These are phyloP conservation scores for Eugnorisma glareosa DNA, from an alignment of 2,888 invertebrate genomes.

Conservation along the genomic window DNA sequence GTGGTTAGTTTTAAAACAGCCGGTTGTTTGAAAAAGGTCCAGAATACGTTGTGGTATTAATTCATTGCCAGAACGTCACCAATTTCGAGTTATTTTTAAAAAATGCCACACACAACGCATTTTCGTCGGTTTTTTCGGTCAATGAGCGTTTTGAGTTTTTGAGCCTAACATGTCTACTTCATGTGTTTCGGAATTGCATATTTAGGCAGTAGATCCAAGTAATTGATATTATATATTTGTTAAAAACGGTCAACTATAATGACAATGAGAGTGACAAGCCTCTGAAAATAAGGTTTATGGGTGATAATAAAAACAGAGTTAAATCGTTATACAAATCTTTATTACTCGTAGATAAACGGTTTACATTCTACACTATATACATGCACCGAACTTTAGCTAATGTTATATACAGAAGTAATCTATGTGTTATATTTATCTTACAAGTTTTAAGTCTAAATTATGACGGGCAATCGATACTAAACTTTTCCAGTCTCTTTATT, in stretches of 20 bases:
- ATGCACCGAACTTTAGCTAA: slow-evolving; percentile 71
- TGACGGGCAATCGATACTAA: slow-evolving; percentile 3
- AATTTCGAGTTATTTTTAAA: too few species aligned
- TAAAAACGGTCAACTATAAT: background rate
- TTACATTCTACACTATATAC: slow-evolving; percentile 77
- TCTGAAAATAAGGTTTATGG: background rate
- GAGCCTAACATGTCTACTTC: background rate
- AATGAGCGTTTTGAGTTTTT: too few species aligned
- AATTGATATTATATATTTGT: background rate
- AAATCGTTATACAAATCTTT: slow-evolving; percentile 78
- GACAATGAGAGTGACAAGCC: background rate
- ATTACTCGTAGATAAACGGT: slow-evolving; percentile 75
- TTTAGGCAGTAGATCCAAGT: background rate
- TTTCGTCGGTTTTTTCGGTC: too few species aligned
- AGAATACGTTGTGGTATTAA: too few species aligned
- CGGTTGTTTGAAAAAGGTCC: too few species aligned
- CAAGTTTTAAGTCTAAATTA: slow-evolving; percentile 43
- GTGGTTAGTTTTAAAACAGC: too few species aligned
- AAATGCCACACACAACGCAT: too few species aligned
- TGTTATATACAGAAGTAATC: slow-evolving; percentile 67
- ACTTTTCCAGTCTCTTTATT: background rate
- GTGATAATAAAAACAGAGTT: slow-evolving; percentile 22
- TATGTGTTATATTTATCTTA: slow-evolving; percentile 51
- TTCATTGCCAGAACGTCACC: too few species aligned
- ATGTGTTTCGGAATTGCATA: background rate